Percentiles rank a stretch among this genome's conserved stretches.
Conservation (phyloP, 2,113 vertebrate genomes). For the Xiphophorus maculatus region DNA sequence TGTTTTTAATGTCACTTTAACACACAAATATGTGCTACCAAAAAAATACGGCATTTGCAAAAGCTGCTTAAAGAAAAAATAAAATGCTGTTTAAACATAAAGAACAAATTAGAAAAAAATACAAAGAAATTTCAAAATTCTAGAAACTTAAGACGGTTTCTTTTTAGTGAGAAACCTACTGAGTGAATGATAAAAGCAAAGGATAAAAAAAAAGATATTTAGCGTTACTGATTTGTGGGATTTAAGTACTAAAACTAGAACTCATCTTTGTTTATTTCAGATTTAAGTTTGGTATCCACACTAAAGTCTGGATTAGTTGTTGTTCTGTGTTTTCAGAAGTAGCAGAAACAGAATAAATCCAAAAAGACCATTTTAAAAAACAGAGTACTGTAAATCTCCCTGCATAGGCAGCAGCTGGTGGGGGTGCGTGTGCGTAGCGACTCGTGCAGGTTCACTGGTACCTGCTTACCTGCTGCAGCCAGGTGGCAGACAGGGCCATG, state of each 20-base stretch:
- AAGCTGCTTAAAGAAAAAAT: not conserved
- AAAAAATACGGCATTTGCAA: not conserved
- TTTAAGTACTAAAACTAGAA: not conserved
- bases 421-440: constrained; percentile 4
- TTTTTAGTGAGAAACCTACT: not conserved
- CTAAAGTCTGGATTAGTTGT: not conserved
- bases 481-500: constrained; percentile 55
- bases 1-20: not conserved
- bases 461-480: constrained; percentile 46
- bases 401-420: not conserved
- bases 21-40: not conserved
- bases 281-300: not conserved
- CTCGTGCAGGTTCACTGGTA: constrained; percentile 43
- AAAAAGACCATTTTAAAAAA: not conserved
- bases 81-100: not conserved
- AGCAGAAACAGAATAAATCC: constrained; percentile 12
- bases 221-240: not conserved
- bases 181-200: not conserved
- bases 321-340: constrained; percentile 3
- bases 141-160: too few relatives aligned
- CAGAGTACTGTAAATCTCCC: constrained; percentile 9
- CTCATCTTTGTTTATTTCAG: not conserved
- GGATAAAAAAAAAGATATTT: not conserved
- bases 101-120: not conserved
- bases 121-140: not conserved